Percentiles rank a stretch among this genome's conserved stretches.
Evolutionary conservation across 2,113 vertebrate species (phyloP).

Genomic region (Otis tarda): DNA sequence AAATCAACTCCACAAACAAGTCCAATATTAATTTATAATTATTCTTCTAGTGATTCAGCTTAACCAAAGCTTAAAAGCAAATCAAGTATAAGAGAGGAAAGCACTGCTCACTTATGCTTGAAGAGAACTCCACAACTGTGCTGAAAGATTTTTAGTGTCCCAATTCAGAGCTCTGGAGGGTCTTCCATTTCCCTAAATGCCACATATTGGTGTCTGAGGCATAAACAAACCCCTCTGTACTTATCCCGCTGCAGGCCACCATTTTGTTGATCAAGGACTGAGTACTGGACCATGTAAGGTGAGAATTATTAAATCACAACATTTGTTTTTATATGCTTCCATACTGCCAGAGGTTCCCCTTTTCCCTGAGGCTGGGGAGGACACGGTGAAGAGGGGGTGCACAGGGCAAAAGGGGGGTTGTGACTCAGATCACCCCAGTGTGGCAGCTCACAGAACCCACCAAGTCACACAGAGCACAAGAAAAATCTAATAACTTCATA

Average conservation of each 20-base stretch:
- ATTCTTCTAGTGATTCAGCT: not conserved
- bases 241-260: not conserved
- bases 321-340: not conserved
- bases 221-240: not conserved
- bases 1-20: not conserved
- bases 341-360: not conserved
- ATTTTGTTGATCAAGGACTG: not conserved
- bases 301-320: not conserved
- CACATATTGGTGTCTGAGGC: not conserved
- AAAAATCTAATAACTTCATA: not conserved
- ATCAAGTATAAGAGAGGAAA: not conserved
- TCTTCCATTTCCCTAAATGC: not conserved
- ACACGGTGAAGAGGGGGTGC: not conserved
- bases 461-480: not conserved
- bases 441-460: not conserved
- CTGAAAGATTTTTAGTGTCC: not conserved
- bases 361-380: not conserved
- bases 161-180: not conserved
- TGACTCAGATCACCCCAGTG: not conserved
- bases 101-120: not conserved
- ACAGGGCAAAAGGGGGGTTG: fast-evolving
- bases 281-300: not conserved
- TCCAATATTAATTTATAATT: not conserved
- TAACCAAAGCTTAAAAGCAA: not conserved
- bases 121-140: not conserved